Conservation (phyloP, 2,797 vertebrate genomes). For the Tokudaia muenninki region DNA sequence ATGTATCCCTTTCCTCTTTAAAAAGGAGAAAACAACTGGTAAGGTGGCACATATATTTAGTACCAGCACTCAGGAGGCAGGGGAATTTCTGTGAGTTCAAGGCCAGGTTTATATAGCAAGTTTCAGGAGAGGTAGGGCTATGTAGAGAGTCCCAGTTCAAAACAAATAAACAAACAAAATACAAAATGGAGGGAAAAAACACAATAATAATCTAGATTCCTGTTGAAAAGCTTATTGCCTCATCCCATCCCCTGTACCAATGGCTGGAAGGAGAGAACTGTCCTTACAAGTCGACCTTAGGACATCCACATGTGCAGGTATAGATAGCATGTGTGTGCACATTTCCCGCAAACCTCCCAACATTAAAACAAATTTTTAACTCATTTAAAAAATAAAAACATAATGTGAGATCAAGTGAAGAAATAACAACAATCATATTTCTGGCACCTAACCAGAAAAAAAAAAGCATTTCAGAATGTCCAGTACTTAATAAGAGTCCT, state of each 20-base stretch:
- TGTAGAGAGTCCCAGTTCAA: not conserved
- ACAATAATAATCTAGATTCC: not conserved
- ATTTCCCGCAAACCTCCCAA: not conserved
- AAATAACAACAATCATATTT: not conserved
- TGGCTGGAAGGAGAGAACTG: not conserved
- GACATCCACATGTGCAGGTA: not conserved
- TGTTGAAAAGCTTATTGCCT: no score
- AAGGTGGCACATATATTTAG: not conserved
- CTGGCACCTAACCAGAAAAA: not conserved
- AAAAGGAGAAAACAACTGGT: not conserved
- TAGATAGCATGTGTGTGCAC: not conserved
- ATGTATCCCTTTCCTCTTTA: not conserved
- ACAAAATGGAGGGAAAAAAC: not conserved
- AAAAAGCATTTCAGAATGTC: not conserved
- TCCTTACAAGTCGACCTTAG: not conserved
- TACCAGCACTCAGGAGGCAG: not conserved
- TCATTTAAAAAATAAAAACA: not conserved
- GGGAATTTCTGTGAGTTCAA: not conserved
- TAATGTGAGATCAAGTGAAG: not conserved
- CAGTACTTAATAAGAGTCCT: slow-evolving; percentile 26
- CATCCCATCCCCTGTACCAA: no score
- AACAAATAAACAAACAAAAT: not conserved
- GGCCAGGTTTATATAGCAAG: not conserved
- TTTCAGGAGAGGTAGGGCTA: not conserved
- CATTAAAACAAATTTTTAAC: not conserved